Conservation (phyloP, 1,140 invertebrate genomes). For the Caerostris darwini region DNA sequence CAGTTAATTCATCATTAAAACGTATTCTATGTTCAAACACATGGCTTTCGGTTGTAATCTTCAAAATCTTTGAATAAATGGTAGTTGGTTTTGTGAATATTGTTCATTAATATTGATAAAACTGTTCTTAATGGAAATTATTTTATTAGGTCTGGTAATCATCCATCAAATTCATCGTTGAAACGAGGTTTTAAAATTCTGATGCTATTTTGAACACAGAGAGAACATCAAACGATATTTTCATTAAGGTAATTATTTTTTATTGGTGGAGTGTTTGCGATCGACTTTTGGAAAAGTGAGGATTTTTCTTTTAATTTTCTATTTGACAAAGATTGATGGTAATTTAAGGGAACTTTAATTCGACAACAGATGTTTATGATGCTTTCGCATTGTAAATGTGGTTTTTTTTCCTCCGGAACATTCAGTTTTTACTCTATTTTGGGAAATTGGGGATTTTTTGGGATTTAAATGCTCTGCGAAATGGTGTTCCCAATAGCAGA, state of each 20-base stretch:
- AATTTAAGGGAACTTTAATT: slow-evolving; percentile 33
- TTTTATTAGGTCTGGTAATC: background rate
- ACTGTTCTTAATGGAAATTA: no score
- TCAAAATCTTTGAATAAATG: no score
- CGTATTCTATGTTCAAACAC: no score
- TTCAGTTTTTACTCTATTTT: background rate
- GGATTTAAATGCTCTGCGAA: background rate
- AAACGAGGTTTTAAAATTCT: background rate
- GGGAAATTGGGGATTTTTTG: background rate
- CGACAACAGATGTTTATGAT: slow-evolving; percentile 21
- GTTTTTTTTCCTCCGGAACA: background rate
- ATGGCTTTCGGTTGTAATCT: no score
- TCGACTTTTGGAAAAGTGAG: background rate
- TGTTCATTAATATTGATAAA: no score
- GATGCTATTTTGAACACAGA: background rate
- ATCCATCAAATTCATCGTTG: background rate
- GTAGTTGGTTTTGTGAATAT: no score
- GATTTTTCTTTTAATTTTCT: background rate
- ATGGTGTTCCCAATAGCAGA: background rate
- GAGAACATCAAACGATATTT: background rate
- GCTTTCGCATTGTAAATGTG: background rate
- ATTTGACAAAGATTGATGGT: slow-evolving; percentile 16
- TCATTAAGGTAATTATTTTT: slow-evolving; percentile 12
- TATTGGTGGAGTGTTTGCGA: background rate
- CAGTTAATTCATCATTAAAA: no score